Base-by-base conservation (phyloP, 2,888 invertebrate genomes). In the Lissocephala sabroskyi region DNA sequence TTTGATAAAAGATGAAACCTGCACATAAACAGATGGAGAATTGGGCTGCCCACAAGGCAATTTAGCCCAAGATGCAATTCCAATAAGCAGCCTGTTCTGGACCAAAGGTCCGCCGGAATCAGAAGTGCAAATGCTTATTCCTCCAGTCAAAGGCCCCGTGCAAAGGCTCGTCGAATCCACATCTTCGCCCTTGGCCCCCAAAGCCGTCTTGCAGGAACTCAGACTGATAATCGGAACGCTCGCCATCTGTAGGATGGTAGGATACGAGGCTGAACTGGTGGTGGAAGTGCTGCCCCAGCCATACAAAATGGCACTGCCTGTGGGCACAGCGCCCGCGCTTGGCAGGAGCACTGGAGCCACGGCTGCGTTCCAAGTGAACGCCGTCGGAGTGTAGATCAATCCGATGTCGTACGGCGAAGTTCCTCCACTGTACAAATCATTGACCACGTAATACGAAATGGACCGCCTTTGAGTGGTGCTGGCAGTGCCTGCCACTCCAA, bases 1-100 rank as follows among this genome's bases (percentile, higher is more conserved):
- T 16, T 82, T 64, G 32, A 79, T 57, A 62, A 85, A 86, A n/a
- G n/a, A n/a, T n/a, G 86, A 82, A 1, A 86, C 85, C 36, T 84
- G 80, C 1, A 86, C 86, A 67, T 83, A 86, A 0, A 86, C 86
- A 0, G 86, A 85, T 1, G 87, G 86, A 1, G 81, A 75, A 32
- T 82, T 79, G 0, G 51, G 42, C 13, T 68, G 64, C 1, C 86
- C 86, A 52, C 86, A 87, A 3, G 86, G 86, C 11, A 81, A 59
- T 29, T 75, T 59, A 1, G 86, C 87, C 86, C 86, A 87, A 1
- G 87, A 86, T 1, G 86, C 86, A 36, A 87, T 76, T 32, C 87
- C 87, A 49, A 86, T 67, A 54, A 78, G 70, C 5, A 67, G 63
- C 19, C 65, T 62, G 6, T 60, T 64, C 37, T 79, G 70, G 2